Evolutionary conservation across 2,113 vertebrate species (phyloP).

Genomic region (Osmerus eperlanus): DNA sequence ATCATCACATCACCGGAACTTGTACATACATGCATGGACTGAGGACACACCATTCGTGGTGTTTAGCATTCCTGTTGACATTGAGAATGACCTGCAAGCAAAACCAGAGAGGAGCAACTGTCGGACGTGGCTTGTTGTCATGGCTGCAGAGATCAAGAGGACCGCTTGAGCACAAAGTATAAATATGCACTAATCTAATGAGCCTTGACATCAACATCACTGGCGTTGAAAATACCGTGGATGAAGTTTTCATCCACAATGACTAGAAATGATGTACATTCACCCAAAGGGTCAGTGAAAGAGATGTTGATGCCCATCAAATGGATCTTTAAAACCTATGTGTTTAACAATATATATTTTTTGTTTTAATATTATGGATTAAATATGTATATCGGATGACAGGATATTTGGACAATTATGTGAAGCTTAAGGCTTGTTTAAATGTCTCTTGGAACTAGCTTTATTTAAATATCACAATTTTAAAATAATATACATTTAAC

Average conservation of each 20-base stretch:
- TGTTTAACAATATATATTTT: not conserved
- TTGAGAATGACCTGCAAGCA: not conserved
- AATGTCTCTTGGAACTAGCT: no score
- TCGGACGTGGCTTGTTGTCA: conserved; percentile 9
- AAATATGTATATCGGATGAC: not conserved
- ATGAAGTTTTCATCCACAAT: conserved; percentile 2
- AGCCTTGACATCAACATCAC: not conserved
- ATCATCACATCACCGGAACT: not conserved
- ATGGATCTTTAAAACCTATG: not conserved
- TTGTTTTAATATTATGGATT: not conserved
- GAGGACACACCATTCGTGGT: conserved; percentile 5
- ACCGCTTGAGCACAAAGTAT: conserved; percentile 27
- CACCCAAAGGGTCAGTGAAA: not conserved
- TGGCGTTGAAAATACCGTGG: not conserved
- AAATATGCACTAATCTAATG: conserved; percentile 28
- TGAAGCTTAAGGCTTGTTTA: no score
- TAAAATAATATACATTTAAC: not conserved
- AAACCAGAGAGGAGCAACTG: not conserved
- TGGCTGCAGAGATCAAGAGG: conserved; percentile 3
- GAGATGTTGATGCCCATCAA: not conserved
- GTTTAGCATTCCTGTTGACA: conserved; percentile 34
- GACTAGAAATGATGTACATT: not conserved
- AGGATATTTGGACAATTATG: not conserved
- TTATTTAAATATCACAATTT: not conserved
- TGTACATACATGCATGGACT: conserved; percentile 21